Conservation (phyloP, 53 echinoderm and acorn worm genomes). For the Paracentrotus lividus region DNA sequence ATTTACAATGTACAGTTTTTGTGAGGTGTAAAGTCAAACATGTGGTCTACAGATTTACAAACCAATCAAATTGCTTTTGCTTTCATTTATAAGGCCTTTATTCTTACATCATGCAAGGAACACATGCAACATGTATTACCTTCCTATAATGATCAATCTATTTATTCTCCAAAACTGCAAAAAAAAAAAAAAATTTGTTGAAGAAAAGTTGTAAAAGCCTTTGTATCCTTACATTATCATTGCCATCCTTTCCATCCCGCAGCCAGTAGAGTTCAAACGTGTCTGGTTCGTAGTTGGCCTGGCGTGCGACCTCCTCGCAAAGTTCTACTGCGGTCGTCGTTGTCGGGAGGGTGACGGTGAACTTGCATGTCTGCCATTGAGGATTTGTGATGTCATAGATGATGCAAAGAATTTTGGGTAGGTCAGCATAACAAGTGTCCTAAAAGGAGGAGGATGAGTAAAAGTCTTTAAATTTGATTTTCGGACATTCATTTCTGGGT, state of each 20-base stretch:
- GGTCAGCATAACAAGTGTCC: slow-evolving; percentile 72
- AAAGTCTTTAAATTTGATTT: background rate
- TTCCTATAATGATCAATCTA: no score
- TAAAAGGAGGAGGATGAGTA: background rate
- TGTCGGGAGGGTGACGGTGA: slow-evolving; percentile 85
- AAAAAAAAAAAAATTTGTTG: no score
- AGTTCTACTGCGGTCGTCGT: slow-evolving; percentile 70
- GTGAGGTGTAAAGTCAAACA: no score
- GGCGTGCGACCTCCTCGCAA: slow-evolving; percentile 87
- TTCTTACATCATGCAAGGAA: no score
- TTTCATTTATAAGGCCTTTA: no score
- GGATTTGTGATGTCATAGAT: slow-evolving; percentile 94
- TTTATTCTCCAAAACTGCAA: no score
- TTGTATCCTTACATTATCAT: slow-evolving; percentile 80
- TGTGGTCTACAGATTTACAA: no score
- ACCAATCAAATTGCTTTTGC: no score
- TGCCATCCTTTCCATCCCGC: slow-evolving; percentile 76
- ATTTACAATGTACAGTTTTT: no score
- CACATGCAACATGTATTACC: no score
- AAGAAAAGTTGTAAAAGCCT: no score
- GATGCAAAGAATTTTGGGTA: slow-evolving; percentile 83
- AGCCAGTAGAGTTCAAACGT: slow-evolving; percentile 90
- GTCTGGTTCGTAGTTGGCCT: slow-evolving; percentile 87
- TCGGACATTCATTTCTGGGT: background rate
- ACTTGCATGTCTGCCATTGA: slow-evolving; percentile 86